Conservation (phyloP, 1,140 invertebrate species). For the Hypsibius dujardini region DNA sequence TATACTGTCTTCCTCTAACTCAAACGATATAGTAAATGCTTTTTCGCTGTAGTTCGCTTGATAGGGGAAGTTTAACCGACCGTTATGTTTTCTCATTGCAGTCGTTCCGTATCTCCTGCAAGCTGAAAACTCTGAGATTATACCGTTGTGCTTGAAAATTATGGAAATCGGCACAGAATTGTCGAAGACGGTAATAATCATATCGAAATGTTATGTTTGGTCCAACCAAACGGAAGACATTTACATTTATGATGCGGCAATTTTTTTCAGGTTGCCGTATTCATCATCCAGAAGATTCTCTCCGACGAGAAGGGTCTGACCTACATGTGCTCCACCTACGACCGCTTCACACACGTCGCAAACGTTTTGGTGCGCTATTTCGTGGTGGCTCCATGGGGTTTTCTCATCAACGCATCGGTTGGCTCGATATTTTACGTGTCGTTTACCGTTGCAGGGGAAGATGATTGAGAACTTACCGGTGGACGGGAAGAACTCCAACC, state of each 20-base stretch:
- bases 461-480: conserved; percentile 72
- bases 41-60: too few relatives aligned
- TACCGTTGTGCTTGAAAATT: conserved; percentile 86
- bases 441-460: conserved; percentile 55
- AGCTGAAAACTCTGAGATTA: conserved; percentile 60
- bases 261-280: conserved; percentile 59
- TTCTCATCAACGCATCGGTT: conserved; percentile 19
- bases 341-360: conserved; percentile 91
- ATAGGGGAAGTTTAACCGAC: too few relatives aligned
- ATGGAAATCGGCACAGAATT: conserved; percentile 98
- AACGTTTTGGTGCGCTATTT: conserved; percentile 51
- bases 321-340: conserved; percentile 94
- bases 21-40: too few relatives aligned
- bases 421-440: neutral
- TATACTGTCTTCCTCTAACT: too few relatives aligned
- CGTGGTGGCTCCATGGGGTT: neutral
- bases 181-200: conserved; percentile 56
- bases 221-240: neutral
- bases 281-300: conserved; percentile 95
- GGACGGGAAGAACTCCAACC: conserved; percentile 83
- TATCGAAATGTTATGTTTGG: neutral
- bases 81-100: neutral
- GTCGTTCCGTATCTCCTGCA: conserved; percentile 12
- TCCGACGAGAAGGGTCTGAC: conserved; percentile 89
- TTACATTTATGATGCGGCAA: conserved; percentile 16